Evolutionary conservation across 92 coral and sea anemone species (phyloP), one percentile per base, ranked within the genome.

Genomic region (Actinernus sp.): DNA sequence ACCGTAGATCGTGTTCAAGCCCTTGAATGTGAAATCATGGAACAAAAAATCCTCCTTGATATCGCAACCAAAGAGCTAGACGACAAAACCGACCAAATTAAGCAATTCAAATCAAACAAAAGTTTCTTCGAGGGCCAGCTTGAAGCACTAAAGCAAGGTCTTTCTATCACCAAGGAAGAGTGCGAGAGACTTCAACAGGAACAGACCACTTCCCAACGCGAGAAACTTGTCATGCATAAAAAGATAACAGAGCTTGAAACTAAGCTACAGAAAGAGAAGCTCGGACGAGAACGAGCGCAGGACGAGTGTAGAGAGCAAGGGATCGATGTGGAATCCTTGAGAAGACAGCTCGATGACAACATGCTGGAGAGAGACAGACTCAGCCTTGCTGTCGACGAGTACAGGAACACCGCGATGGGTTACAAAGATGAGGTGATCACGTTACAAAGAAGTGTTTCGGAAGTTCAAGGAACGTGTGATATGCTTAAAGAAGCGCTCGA

Each of bases 101-200:
- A 77, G 19, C 93, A 86, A 45, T 60, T 93, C 41, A 90, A 81
- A 49, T 66, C 78, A 31, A 80, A 69, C 55, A 93, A 93, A 53
- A 23, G 32, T 44, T 87, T 80, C 43, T 55, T 90, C 14, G 97
- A 93, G 40, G 86, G 82, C 3, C 90, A 93, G 45, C 61, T 88
- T n/a, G 90, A 81, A 44, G 55, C 73, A 31, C 58, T 85, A 30
- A 93, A 90, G 31, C 88, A 93, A 68, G 86, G 60, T 40, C 53
- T 83, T 10, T 52, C 75, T 13, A 31, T 60, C 9, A 71, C 57
- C 49, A 90, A 83, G 64, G 90, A 81, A 29, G 97, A 87, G 30
- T 34, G 69, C 39, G 88, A 90, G 45, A 84, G 93, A 26, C 65
- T 77, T 3, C 76, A 70, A 17, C 74, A 78, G 61, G 86, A 78